These are phyloP conservation scores for Dicerorhinus sumatrensis DNA, from an alignment of 2,113 vertebrate genomes.

Conservation along the genomic window DNA sequence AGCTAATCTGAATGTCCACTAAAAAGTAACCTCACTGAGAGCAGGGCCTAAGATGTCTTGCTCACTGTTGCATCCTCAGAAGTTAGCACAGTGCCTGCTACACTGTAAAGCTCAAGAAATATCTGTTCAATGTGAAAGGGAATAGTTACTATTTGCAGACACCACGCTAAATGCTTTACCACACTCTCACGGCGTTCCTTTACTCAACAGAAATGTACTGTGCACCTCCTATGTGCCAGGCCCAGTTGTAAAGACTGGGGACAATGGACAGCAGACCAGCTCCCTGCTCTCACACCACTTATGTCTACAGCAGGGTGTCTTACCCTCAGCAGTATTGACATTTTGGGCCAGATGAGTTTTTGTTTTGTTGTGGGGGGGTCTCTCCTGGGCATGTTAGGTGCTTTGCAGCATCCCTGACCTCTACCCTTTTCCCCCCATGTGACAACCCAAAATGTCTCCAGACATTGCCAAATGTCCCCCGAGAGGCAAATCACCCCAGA, in stretches of 20 bases:
- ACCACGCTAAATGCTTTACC: background rate
- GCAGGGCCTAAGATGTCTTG: background rate
- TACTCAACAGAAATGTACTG: background rate
- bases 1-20: background rate
- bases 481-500: background rate
- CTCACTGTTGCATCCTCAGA: background rate
- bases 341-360: background rate
- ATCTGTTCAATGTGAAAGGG: background rate
- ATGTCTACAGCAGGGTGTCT: background rate
- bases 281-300: background rate
- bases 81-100: background rate
- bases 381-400: background rate
- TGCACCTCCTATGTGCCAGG: background rate
- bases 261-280: background rate
- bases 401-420: background rate
- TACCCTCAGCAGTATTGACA: background rate
- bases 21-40: background rate
- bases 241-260: background rate
- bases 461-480: background rate
- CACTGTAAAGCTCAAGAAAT: background rate
- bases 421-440: background rate
- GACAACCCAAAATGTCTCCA: background rate
- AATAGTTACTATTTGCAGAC: background rate
- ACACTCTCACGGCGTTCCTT: background rate
- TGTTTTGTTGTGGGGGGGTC: background rate